These are phyloP conservation scores for Rhinophrynus dorsalis DNA, from an alignment of 2,797 vertebrate genomes.

Conservation along the genomic window DNA sequence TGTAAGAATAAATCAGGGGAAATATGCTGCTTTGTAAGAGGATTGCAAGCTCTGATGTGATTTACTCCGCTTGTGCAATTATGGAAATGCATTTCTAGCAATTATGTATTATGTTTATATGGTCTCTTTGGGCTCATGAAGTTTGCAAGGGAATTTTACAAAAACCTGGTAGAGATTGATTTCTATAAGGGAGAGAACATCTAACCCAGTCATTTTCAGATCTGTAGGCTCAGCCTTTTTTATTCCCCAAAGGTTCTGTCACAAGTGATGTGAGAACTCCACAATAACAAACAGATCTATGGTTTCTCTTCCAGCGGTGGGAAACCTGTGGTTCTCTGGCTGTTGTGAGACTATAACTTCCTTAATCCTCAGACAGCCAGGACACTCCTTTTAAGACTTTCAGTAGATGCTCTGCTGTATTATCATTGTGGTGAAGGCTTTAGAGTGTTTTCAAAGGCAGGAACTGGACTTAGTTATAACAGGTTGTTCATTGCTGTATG, in stretches of 20 bases:
- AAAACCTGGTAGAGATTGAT: not conserved
- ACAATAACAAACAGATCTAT: too few relatives aligned
- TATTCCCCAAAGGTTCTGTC: not conserved
- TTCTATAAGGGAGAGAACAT: not conserved
- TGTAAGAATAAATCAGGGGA: not conserved
- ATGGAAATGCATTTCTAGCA: not conserved
- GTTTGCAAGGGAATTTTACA: not conserved
- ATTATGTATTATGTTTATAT: not conserved
- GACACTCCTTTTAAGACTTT: too few relatives aligned
- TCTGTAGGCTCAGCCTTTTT: not conserved
- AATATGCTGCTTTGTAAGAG: not conserved
- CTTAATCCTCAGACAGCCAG: too few relatives aligned
- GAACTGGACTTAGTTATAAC: too few relatives aligned
- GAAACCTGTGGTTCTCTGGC: too few relatives aligned
- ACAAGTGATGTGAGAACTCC: too few relatives aligned
- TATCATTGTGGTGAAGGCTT: too few relatives aligned
- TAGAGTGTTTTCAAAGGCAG: too few relatives aligned
- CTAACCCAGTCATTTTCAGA: not conserved
- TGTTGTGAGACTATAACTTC: too few relatives aligned
- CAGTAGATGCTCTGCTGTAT: too few relatives aligned
- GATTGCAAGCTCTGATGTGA: not conserved
- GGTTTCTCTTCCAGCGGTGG: too few relatives aligned
- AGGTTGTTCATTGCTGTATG: too few relatives aligned
- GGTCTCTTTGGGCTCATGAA: not conserved
- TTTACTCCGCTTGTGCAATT: not conserved